Evolutionary conservation across 2,888 invertebrate species (phyloP).

Genomic region (Ligdia adustata): DNA sequence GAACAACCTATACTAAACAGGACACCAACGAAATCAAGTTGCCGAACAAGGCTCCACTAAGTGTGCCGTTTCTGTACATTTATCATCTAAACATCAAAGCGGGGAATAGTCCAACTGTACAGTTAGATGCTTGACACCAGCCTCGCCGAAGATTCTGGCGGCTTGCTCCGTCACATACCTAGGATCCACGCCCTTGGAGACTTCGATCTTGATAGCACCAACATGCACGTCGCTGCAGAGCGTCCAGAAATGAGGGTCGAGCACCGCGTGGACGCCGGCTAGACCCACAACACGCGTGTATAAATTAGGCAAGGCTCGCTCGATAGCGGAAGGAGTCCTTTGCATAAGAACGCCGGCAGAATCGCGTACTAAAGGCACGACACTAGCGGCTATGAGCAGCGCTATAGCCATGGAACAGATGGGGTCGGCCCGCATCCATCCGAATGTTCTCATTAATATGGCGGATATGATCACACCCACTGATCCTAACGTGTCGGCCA

Average conservation of each 20-base stretch:
- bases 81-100: constrained; percentile 57
- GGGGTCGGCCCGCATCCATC: constrained; percentile 99
- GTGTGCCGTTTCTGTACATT: constrained; percentile 13
- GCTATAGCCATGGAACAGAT: constrained; percentile 99
- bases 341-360: constrained; percentile 97
- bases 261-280: constrained; percentile 97
- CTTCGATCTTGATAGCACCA: constrained; percentile 97
- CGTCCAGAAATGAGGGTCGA: constrained; percentile 99
- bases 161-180: constrained; percentile 96
- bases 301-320: constrained; percentile 92
- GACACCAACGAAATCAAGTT: constrained; percentile 16
- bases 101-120: constrained; percentile 97
- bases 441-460: constrained; percentile 96
- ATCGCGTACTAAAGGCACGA: constrained; percentile 92
- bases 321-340: constrained; percentile 93
- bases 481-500: constrained; percentile 98
- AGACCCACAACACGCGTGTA: constrained; percentile 95
- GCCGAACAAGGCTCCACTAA: constrained; percentile 22
- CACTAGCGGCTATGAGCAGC: constrained; percentile 94
- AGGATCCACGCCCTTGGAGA: constrained; percentile 96
- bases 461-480: constrained; percentile 98
- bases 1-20: constrained; percentile 28
- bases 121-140: constrained; percentile 95
- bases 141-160: constrained; percentile 96
- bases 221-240: constrained; percentile 97